phyloP scores from a whole-genome alignment of 2,888 invertebrate genomes.

The Cactoblastis cactorum region DNA sequence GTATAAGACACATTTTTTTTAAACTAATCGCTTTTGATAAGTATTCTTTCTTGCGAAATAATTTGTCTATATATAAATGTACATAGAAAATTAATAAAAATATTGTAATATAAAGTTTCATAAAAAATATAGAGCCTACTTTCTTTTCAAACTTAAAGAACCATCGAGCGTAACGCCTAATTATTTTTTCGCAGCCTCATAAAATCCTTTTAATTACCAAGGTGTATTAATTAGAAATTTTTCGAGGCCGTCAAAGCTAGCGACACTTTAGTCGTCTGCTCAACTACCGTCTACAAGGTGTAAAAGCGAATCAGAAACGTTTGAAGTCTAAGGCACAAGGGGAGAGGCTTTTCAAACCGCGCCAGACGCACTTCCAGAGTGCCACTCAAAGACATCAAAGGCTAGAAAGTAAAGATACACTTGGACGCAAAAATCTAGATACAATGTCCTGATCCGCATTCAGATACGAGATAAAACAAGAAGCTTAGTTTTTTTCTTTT shows the following conservation, averaged over 20 bases:
- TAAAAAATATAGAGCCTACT: too few relatives aligned
- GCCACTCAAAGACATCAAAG: constrained; percentile 57
- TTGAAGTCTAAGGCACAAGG: constrained; percentile 47
- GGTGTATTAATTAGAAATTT: constrained; percentile 12
- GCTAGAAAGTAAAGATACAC: constrained; percentile 22
- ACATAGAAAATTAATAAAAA: too few relatives aligned
- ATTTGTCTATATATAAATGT: too few relatives aligned
- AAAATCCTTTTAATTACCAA: constrained; percentile 21
- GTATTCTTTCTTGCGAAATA: too few relatives aligned
- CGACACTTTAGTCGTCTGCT: constrained; percentile 15
- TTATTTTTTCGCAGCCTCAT: neutral
- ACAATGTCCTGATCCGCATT: neutral
- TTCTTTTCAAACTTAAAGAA: neutral
- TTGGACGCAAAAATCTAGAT: constrained; percentile 15
- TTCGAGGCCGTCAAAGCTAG: constrained; percentile 17
- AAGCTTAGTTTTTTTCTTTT: neutral
- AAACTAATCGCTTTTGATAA: too few relatives aligned
- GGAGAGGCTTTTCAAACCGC: constrained; percentile 39
- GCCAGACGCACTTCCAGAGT: constrained; percentile 49
- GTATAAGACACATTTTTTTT: too few relatives aligned
- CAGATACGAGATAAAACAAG: neutral
- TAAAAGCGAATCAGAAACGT: constrained; percentile 55
- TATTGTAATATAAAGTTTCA: too few relatives aligned
- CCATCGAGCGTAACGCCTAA: neutral
- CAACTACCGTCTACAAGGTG: constrained; percentile 43